phyloP scores from a whole-genome alignment of 1,140 invertebrate genomes.

The Capitella teleta region DNA sequence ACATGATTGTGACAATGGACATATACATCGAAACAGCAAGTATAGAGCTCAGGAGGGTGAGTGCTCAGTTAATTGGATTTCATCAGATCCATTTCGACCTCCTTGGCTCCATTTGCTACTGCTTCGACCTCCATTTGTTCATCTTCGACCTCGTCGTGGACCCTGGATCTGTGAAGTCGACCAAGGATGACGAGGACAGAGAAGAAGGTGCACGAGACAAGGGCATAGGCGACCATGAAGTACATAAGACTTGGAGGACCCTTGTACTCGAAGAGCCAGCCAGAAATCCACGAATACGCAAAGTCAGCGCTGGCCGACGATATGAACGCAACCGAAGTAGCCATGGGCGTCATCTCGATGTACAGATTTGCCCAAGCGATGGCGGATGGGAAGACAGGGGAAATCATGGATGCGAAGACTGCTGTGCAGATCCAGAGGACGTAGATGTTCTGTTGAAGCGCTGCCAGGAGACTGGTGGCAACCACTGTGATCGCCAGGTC shows the following conservation, averaged over 20 bases:
- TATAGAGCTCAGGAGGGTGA: too few species aligned
- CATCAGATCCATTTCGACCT: too few species aligned
- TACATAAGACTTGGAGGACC: constrained; percentile 17
- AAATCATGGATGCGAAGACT: background rate
- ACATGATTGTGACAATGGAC: too few species aligned
- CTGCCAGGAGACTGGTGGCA: constrained; percentile 13
- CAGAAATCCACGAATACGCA: constrained; percentile 16
- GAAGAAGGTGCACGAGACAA: too few species aligned
- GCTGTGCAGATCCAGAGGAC: background rate
- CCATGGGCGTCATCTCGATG: constrained; percentile 2
- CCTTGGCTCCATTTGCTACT: too few species aligned
- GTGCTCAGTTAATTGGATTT: too few species aligned
- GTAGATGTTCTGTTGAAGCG: constrained; percentile 12
- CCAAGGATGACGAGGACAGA: too few species aligned
- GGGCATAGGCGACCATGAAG: constrained; percentile 13
- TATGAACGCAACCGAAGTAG: background rate
- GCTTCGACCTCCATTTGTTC: too few species aligned
- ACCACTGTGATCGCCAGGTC: constrained; percentile 15
- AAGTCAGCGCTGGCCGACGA: constrained; percentile 17
- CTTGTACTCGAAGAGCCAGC: constrained; percentile 18
- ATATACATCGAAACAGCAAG: too few species aligned
- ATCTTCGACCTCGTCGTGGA: too few species aligned
- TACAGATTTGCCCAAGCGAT: constrained; percentile 4
- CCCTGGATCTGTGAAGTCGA: too few species aligned
- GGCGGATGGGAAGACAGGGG: background rate